phyloP scores from a whole-genome alignment of 2,888 invertebrate genomes.

The Sphecodes monilicornis region DNA sequence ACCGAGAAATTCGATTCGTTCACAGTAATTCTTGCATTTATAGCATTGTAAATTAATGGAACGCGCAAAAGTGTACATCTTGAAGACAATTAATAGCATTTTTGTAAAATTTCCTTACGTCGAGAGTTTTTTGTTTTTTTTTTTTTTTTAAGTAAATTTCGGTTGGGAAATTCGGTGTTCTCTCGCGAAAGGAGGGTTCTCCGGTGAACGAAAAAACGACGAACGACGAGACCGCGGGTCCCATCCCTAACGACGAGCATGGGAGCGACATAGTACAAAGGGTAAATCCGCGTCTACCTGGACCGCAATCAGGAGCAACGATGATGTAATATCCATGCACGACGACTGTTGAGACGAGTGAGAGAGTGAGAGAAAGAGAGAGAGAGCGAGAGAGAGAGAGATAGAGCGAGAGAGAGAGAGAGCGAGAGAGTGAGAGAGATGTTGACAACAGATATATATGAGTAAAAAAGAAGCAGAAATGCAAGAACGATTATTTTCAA shows the following conservation, averaged over 20 bases:
- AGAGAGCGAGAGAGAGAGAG: no score
- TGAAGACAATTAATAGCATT: background rate
- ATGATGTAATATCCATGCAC: constrained; percentile 44
- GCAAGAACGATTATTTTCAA: constrained; percentile 70
- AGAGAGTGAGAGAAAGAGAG: background rate
- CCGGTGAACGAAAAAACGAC: background rate
- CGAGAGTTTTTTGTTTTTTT: background rate
- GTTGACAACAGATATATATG: constrained; percentile 5
- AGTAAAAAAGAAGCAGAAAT: constrained; percentile 44
- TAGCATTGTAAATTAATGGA: background rate
- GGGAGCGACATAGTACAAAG: constrained; percentile 56
- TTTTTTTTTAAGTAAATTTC: background rate
- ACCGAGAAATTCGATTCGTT: background rate
- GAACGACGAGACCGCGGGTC: background rate
- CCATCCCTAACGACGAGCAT: constrained; percentile 15
- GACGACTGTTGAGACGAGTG: constrained; percentile 49
- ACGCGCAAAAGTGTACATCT: background rate
- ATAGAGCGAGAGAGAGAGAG: no score
- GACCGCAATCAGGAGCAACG: constrained; percentile 66
- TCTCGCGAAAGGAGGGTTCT: background rate
- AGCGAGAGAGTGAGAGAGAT: background rate
- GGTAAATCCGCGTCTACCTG: constrained; percentile 52
- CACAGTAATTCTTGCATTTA: background rate
- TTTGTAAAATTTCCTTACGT: background rate
- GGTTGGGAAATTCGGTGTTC: background rate